Conservation (phyloP, 2,888 invertebrate species). For the Lasioglossum zephyrum region DNA sequence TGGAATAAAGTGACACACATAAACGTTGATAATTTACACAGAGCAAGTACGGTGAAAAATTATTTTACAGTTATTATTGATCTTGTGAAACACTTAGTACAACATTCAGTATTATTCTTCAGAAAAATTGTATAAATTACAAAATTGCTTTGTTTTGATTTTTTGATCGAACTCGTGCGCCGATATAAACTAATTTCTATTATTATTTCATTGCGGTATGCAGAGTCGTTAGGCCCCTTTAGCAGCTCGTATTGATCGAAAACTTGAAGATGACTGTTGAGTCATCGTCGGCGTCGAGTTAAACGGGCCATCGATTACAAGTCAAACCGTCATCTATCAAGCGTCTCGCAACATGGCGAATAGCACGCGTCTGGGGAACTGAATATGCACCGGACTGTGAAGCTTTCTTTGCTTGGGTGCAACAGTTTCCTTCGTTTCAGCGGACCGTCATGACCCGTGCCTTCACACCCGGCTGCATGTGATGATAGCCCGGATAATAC, state of each 20-base stretch:
- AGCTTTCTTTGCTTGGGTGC: constrained; percentile 56
- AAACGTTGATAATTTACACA: no score
- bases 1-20: no score
- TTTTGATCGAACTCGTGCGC: no score
- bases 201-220: background rate
- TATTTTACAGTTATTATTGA: no score
- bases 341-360: constrained; percentile 22
- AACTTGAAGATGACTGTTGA: constrained; percentile 26
- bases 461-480: constrained; percentile 78
- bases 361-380: constrained; percentile 36
- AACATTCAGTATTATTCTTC: background rate
- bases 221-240: background rate
- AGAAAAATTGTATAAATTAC: no score
- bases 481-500: constrained; percentile 78
- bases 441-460: constrained; percentile 76
- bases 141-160: no score
- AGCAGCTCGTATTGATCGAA: constrained; percentile 20
- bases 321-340: constrained; percentile 52
- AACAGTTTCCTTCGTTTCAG: constrained; percentile 59
- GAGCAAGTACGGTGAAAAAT: no score
- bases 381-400: constrained; percentile 51
- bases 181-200: background rate
- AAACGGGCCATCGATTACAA: constrained; percentile 48
- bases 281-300: constrained; percentile 29
- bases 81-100: no score